These are phyloP conservation scores for Napeogenes sylphis DNA, from an alignment of 2,888 invertebrate genomes.

Conservation along the genomic window DNA sequence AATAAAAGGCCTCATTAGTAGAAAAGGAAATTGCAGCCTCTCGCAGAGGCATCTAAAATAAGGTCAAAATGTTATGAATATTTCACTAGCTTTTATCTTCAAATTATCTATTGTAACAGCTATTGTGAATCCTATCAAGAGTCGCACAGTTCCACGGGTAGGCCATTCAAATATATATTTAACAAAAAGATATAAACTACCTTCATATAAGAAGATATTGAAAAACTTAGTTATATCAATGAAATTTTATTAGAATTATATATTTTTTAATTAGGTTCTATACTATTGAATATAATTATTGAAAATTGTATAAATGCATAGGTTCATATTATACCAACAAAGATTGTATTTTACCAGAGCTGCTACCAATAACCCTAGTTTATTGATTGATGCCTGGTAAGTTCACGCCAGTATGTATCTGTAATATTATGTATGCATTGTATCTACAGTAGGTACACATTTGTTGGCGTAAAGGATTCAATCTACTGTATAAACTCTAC, in stretches of 20 bases:
- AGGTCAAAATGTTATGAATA: conserved; percentile 68
- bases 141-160: conserved; percentile 29
- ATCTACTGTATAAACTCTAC: neutral
- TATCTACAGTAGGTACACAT: neutral
- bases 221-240: neutral
- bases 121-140: conserved; percentile 38
- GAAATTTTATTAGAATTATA: too few relatives aligned
- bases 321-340: neutral
- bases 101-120: conserved; percentile 42
- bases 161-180: conserved; percentile 23
- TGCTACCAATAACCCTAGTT: too few relatives aligned
- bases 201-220: neutral
- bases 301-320: neutral
- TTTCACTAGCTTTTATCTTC: conserved; percentile 44
- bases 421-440: conserved; percentile 2
- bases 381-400: too few relatives aligned
- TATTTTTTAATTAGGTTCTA: too few relatives aligned
- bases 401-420: too few relatives aligned
- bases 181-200: neutral
- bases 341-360: neutral
- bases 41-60: conserved; percentile 66
- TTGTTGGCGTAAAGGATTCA: conserved; percentile 4
- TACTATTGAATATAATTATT: neutral
- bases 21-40: conserved; percentile 74
- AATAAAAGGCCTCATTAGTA: conserved; percentile 73